Base-by-base conservation (phyloP, 64 coral and sea anemone genomes). In the Dendronephthya gigantea region DNA sequence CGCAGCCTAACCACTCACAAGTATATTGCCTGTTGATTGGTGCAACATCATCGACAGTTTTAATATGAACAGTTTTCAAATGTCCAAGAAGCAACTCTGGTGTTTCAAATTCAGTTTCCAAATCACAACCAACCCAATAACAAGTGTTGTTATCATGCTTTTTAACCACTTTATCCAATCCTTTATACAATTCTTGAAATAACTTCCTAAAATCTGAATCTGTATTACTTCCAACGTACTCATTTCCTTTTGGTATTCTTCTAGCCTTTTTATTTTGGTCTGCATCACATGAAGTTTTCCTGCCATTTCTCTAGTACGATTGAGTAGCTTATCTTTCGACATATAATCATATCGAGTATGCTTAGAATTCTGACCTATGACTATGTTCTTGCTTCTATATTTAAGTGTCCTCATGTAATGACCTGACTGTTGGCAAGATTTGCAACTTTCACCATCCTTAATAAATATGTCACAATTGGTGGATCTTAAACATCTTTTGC, bases 171-270 rank as follows among this genome's bases (percentile, higher is more conserved):
- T 62, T 62, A 62, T 62, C 25, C 55, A 62, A 23, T 62, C 55
- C 55, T 62, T 62, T 62, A 27, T 62, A 62, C 25, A 62, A 22
- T 27, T 62, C 17, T 62, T 62, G 55, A 62, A 62, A 62, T 62
- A 62, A 62, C 19, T 27, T 62, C 25, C 55, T 62, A 27, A 62
- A 62, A 19, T 62, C 55, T 7, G 55, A 62, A 23, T 62, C 55
- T 27, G 30, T 79, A 35, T 79, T 79, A 79, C 2, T 2, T 79
- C 72, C 72, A 15, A 79, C 72, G 72, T 33, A 39, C 72, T 79
- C 72, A 79, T 79, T 79, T 79, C 27, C 17, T 33, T 79, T 79
- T 79, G 72, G 72, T 39, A 79, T 79, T 79, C 72, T 79, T 79
- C 72, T 36, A 79, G 72, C 72, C 72, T 79, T 39, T 39, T 79